Percentiles rank a stretch among this genome's conserved stretches.
Conservation (phyloP, 2,113 vertebrate genomes). For the Ardeotis arabs region DNA sequence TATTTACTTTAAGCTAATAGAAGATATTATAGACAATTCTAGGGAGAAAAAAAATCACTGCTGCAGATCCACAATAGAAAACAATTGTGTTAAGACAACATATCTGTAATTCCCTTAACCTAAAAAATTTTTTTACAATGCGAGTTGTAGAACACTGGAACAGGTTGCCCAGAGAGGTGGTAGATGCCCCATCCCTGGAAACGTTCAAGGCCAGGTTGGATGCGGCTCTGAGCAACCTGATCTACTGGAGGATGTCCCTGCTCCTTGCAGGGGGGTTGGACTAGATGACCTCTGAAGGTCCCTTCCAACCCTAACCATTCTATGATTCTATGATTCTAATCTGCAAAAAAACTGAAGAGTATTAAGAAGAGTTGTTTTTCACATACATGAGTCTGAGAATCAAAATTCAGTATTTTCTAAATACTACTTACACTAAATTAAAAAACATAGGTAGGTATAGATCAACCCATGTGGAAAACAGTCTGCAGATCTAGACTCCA, state of each 20-base stretch:
- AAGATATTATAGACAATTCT: background rate
- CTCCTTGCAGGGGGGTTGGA: too few species aligned
- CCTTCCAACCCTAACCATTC: too few species aligned
- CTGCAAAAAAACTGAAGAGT: background rate
- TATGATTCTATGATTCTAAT: too few species aligned
- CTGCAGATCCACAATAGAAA: background rate
- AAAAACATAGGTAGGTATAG: background rate
- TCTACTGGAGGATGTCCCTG: too few species aligned
- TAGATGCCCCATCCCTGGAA: too few species aligned
- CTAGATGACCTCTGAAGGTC: too few species aligned
- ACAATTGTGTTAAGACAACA: background rate
- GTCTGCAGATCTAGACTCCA: background rate
- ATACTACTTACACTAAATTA: background rate
- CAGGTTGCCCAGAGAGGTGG: too few species aligned
- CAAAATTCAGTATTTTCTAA: background rate
- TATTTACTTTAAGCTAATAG: background rate
- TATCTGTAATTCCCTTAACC: background rate
- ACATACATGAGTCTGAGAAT: rapidly evolving
- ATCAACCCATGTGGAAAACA: background rate
- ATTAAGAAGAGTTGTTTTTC: background rate
- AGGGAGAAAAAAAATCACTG: background rate
- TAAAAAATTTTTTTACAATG: too few species aligned
- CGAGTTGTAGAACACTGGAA: too few species aligned
- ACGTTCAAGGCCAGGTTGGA: too few species aligned
- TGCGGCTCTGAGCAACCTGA: too few species aligned